A percentile compares a stretch with the other conserved stretches of the same genome.
Conservation (phyloP, 1,140 invertebrate genomes). For the Maniola jurtina region DNA sequence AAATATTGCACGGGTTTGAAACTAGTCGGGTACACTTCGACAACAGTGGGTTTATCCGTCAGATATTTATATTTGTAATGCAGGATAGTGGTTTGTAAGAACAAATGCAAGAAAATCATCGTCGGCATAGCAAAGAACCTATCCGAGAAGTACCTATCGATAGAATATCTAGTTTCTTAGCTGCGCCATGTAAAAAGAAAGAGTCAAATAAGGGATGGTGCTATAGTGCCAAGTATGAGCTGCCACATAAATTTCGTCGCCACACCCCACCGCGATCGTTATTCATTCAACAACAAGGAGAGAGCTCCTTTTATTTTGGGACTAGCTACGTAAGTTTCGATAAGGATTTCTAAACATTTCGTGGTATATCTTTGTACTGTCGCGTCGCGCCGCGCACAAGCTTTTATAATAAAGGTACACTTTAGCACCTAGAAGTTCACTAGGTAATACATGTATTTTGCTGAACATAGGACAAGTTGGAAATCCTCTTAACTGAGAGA, state of each 20-base stretch:
- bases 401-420: not conserved
- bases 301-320: constrained; percentile 8
- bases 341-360: constrained; percentile 1
- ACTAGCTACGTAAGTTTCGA: not conserved
- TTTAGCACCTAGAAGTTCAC: too few relatives aligned
- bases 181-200: not conserved
- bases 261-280: constrained; percentile 9
- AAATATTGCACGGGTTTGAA: too few relatives aligned
- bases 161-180: constrained; percentile 2
- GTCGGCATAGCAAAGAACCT: too few relatives aligned
- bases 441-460: too few relatives aligned
- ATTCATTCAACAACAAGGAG: constrained; percentile 13
- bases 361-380: not conserved
- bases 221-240: constrained; percentile 14
- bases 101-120: too few relatives aligned
- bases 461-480: too few relatives aligned
- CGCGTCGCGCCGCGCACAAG: not conserved
- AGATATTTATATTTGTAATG: too few relatives aligned
- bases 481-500: too few relatives aligned
- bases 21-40: too few relatives aligned
- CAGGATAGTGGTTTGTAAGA: too few relatives aligned
- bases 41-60: too few relatives aligned
- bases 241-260: constrained; percentile 11
- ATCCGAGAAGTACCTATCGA: not conserved
- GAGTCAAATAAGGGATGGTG: constrained; percentile 6